phyloP scores from a whole-genome alignment of 2,113 vertebrate species.

The Chaenocephalus aceratus region DNA sequence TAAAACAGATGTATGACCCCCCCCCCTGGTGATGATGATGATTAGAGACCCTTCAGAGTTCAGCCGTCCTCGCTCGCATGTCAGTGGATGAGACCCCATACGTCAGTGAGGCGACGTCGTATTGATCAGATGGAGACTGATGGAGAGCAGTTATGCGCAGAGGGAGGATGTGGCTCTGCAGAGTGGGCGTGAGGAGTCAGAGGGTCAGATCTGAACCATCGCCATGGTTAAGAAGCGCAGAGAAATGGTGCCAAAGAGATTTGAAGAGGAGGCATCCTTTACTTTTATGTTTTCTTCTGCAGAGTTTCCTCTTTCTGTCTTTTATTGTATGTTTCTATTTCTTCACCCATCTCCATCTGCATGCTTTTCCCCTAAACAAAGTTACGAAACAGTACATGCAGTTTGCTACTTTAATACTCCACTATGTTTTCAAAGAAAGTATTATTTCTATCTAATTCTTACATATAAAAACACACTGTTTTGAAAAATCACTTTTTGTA shows the following conservation, averaged over 20 bases:
- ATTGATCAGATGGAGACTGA: conserved; percentile 21
- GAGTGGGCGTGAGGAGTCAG: conserved; percentile 52
- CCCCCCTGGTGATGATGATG: neutral
- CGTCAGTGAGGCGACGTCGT: neutral
- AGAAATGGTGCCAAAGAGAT: neutral
- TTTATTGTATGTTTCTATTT: neutral
- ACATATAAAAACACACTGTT: no score
- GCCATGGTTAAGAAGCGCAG: conserved; percentile 4
- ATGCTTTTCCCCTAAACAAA: no score
- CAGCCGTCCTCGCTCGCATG: neutral
- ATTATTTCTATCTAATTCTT: no score
- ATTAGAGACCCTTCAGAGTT: neutral
- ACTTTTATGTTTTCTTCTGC: neutral
- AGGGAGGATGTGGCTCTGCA: conserved; percentile 38
- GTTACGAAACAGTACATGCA: no score
- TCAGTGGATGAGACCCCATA: neutral
- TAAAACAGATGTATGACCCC: neutral
- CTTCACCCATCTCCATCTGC: neutral
- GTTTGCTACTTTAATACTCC: no score
- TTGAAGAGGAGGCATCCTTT: neutral
- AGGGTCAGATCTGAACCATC: conserved; percentile 50
- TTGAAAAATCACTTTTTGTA: no score
- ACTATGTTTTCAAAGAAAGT: no score
- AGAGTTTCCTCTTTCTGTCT: neutral
- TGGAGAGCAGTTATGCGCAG: conserved; percentile 13